A percentile compares a stretch with the other conserved stretches of the same genome.
These are phyloP conservation scores for Phrynosoma platyrhinos DNA, from an alignment of 2,113 vertebrate species.

Conservation along the genomic window DNA sequence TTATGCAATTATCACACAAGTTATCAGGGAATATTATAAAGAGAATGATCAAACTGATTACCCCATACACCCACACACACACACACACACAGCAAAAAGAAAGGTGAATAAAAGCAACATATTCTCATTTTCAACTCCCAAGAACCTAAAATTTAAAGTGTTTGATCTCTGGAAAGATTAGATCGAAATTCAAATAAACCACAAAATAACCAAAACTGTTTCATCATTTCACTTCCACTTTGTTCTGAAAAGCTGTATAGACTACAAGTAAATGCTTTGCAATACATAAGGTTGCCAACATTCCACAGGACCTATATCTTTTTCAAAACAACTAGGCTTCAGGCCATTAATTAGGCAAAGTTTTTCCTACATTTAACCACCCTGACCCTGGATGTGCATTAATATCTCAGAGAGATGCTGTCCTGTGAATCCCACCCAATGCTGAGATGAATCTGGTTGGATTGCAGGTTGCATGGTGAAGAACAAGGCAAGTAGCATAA, in stretches of 20 bases:
- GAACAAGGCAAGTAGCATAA: background rate
- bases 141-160: conserved; percentile 41
- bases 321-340: no score
- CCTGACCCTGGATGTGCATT: background rate
- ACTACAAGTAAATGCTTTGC: no score
- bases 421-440: background rate
- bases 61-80: no score
- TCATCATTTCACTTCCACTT: background rate
- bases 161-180: conserved; percentile 60
- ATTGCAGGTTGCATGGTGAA: background rate
- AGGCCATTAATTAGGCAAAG: background rate
- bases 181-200: conserved; percentile 25
- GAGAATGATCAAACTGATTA: conserved; percentile 49
- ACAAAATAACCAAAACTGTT: background rate
- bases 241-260: background rate
- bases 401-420: background rate
- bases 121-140: conserved; percentile 58
- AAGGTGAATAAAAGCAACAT: conserved; percentile 72
- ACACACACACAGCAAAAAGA: conserved; percentile 42
- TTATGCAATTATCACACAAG: conserved; percentile 46
- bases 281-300: background rate
- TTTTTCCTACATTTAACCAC: background rate
- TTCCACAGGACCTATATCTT: no score
- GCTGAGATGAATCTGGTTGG: background rate
- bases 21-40: conserved; percentile 63